phyloP scores from a whole-genome alignment of 2,888 invertebrate genomes.

The Timema podura region DNA sequence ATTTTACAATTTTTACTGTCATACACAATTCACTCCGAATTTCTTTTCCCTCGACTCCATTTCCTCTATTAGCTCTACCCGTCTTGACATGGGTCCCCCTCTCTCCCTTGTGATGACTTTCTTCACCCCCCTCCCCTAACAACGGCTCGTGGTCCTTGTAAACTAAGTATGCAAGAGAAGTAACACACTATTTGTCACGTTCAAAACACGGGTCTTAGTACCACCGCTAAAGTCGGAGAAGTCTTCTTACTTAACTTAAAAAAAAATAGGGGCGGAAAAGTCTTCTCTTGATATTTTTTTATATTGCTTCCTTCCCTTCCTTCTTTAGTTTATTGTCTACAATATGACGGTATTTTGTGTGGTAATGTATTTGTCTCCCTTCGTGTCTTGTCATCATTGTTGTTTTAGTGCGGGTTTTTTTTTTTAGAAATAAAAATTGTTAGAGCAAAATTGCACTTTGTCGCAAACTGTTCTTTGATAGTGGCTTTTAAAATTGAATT shows the following conservation, averaged over 20 bases:
- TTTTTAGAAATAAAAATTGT: no score
- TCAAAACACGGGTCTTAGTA: not conserved
- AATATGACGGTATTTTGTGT: conserved; percentile 27
- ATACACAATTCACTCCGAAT: no score
- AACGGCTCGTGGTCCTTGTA: not conserved
- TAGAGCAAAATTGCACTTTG: no score
- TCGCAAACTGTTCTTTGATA: no score
- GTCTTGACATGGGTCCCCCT: no score
- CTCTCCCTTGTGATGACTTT: not conserved
- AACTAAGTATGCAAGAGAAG: conserved; percentile 8
- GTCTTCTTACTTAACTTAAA: not conserved
- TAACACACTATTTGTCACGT: conserved; percentile 11
- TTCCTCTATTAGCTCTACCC: no score
- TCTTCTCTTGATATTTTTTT: not conserved
- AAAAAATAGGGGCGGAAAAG: conserved; percentile 5
- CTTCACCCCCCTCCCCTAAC: not conserved
- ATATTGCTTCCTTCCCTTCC: conserved; percentile 5
- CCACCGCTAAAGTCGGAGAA: no score
- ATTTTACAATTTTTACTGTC: no score
- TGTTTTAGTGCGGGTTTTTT: not conserved
- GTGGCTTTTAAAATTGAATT: no score
- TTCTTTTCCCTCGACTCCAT: no score
- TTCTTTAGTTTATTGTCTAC: conserved; percentile 22
- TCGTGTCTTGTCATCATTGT: no score
- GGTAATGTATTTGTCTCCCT: conserved; percentile 24